A percentile compares a stretch with the other conserved stretches of the same genome.
Evolutionary conservation across 37 sponge, comb jelly and placozoan genomes (phyloP).

Genomic region (Tethya wilhelma): DNA sequence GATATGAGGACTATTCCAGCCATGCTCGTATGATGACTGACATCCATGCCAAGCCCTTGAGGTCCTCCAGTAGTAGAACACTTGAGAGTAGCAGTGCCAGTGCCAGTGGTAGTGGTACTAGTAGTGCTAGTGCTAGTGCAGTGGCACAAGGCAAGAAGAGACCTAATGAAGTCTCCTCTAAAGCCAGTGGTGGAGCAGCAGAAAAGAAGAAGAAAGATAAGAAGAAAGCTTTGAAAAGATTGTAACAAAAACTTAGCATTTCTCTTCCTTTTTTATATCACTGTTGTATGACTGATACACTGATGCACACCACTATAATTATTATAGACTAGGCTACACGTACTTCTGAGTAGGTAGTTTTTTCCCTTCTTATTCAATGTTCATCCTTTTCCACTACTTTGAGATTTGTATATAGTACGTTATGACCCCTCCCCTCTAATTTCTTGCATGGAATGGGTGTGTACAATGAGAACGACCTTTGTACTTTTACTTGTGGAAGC

Average conservation of each 20-base stretch:
- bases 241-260: constrained; percentile 27
- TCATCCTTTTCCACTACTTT: neutral
- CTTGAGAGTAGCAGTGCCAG: neutral
- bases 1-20: constrained; percentile 87
- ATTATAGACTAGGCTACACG: no score
- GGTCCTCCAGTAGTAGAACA: neutral
- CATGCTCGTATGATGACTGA: constrained; percentile 93
- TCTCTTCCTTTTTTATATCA: neutral
- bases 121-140: neutral
- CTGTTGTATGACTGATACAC: neutral
- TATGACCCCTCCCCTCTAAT: no score
- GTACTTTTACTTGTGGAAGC: no score
- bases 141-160: constrained; percentile 71
- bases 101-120: neutral
- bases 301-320: no score
- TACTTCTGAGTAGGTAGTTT: no score
- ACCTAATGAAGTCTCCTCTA: constrained; percentile 36
- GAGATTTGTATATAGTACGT: no score
- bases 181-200: neutral
- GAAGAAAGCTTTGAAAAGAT: constrained; percentile 85
- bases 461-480: no score
- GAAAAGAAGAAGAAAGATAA: constrained; percentile 89
- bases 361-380: neutral
- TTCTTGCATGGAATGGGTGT: no score
- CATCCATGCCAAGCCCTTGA: constrained; percentile 78